Evolutionary conservation across 2,113 vertebrate species (phyloP).

Genomic region (Coptodon bakossiorum): DNA sequence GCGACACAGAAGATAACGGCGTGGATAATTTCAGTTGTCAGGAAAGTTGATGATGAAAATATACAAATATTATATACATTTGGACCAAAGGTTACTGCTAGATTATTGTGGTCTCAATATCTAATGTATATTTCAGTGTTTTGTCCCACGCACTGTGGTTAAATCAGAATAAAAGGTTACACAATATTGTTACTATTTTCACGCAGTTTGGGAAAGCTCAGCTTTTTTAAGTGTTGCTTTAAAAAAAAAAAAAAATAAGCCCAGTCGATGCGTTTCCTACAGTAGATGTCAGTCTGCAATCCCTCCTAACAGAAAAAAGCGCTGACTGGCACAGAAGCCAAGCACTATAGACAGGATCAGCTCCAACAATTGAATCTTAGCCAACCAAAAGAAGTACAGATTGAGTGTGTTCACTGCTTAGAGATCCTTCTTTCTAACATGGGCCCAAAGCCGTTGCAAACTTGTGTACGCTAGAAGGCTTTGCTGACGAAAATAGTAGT

Average conservation of each 20-base stretch:
- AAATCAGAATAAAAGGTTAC: neutral
- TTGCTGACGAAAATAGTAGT: neutral
- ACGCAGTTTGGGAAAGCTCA: neutral
- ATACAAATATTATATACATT: neutral
- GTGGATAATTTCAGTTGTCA: neutral
- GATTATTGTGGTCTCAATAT: neutral
- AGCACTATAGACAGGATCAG: neutral
- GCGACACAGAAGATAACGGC: neutral
- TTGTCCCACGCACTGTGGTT: neutral
- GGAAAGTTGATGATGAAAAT: neutral
- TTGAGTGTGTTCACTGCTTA: neutral
- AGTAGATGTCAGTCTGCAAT: neutral
- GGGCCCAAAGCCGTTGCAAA: neutral
- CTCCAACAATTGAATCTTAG: neutral
- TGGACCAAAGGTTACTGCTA: neutral
- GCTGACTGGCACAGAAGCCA: neutral
- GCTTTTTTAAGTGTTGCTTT: neutral
- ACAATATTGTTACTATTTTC: neutral
- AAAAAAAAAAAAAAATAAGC: neutral
- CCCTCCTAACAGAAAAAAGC: neutral
- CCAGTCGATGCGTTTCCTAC: neutral
- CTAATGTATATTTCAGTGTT: neutral
- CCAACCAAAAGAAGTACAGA: neutral
- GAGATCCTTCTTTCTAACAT: neutral
- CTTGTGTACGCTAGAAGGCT: neutral